Conservation (phyloP, 2,888 invertebrate species). For the Yponomeuta plumbellus region DNA sequence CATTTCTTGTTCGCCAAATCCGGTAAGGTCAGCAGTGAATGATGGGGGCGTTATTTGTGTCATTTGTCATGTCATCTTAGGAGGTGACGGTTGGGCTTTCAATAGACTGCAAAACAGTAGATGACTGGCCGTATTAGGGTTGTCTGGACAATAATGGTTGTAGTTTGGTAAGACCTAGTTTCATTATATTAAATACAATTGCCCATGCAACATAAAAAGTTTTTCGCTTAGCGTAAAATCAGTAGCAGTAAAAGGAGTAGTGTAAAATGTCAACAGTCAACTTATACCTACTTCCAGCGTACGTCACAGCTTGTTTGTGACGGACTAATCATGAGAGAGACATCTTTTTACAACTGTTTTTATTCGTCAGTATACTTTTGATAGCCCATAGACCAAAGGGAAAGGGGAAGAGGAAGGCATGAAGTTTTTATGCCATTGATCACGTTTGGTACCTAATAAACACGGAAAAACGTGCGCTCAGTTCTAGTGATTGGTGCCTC, state of each 20-base stretch:
- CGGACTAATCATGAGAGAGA: neutral
- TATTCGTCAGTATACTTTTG: constrained; percentile 27
- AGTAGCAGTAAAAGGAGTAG: no score
- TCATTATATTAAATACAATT: no score
- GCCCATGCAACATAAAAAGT: no score
- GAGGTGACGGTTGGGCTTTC: neutral
- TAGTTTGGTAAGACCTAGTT: no score
- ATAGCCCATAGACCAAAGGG: constrained; percentile 19
- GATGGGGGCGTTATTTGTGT: neutral
- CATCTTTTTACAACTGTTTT: constrained; percentile 14
- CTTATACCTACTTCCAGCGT: neutral
- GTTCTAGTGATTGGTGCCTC: no score
- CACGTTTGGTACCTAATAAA: constrained; percentile 20
- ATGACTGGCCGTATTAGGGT: no score
- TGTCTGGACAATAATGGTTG: no score
- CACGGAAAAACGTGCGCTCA: no score
- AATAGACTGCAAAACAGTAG: no score
- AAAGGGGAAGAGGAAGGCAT: constrained; percentile 23
- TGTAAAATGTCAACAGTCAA: no score
- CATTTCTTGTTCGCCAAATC: neutral
- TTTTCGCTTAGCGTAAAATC: no score
- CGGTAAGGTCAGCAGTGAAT: neutral
- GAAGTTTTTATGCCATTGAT: constrained; percentile 25
- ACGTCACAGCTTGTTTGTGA: constrained; percentile 3
- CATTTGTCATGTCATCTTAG: neutral